phyloP scores from a whole-genome alignment of 1,140 invertebrate genomes.

The Drosophila nigromelanica region DNA sequence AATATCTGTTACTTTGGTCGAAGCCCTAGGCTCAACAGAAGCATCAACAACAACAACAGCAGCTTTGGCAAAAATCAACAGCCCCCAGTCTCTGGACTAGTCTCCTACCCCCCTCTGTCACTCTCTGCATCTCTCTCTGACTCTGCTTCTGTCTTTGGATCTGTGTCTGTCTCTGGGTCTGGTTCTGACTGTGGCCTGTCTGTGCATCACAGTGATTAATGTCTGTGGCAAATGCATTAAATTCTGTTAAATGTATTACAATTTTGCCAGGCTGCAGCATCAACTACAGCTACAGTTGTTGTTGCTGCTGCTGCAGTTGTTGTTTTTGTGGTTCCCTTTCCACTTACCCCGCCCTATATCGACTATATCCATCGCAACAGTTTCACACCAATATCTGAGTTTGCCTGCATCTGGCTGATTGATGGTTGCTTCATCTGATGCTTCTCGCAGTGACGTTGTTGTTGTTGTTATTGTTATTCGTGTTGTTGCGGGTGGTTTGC shows the following conservation, averaged over 20 bases:
- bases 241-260: conserved; percentile 83
- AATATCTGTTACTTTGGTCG: conserved; percentile 70
- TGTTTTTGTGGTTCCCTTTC: background rate
- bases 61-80: conserved; percentile 77
- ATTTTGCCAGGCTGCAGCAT: conserved; percentile 66
- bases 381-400: conserved; percentile 75
- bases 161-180: conserved; percentile 19
- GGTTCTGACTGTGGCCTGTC: conserved; percentile 58
- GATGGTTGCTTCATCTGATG: conserved; percentile 64
- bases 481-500: conserved; percentile 49
- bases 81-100: conserved; percentile 42
- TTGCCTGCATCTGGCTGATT: conserved; percentile 71
- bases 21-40: conserved; percentile 37
- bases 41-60: conserved; percentile 29
- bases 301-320: conserved; percentile 21
- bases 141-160: conserved; percentile 15
- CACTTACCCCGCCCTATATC: background rate
- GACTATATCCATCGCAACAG: conserved; percentile 16
- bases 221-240: conserved; percentile 83
- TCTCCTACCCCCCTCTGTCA: background rate
- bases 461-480: conserved; percentile 44
- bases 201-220: conserved; percentile 83
- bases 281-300: conserved; percentile 15
- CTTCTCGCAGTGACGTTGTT: conserved; percentile 35
- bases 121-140: background rate